These are phyloP conservation scores for Onychomys torridus DNA, from an alignment of 2,797 vertebrate species.

Conservation along the genomic window DNA sequence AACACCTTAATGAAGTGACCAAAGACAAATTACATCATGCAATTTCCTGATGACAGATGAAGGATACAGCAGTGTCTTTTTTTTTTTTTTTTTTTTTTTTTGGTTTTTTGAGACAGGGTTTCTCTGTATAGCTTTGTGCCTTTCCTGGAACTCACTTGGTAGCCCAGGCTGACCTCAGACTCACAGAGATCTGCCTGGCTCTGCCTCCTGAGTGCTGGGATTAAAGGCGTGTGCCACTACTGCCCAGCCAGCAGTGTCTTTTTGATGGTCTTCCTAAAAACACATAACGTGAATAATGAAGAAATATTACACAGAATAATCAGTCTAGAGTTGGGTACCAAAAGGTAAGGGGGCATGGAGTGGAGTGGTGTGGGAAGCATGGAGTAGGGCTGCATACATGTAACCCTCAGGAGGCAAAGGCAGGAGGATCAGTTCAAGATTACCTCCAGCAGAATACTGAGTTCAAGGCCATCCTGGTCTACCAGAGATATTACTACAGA, in stretches of 20 bases:
- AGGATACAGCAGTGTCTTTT: background rate
- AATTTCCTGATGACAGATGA: background rate
- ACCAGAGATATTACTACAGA: background rate
- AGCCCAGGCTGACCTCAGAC: no score
- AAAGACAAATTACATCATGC: slow-evolving; percentile 3
- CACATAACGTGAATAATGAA: background rate
- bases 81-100: no score
- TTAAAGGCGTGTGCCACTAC: no score
- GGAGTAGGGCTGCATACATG: no score
- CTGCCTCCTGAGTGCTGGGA: no score
- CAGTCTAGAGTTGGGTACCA: background rate
- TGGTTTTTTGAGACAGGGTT: no score
- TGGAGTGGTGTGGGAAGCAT: background rate
- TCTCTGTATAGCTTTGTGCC: no score
- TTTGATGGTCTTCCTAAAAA: slow-evolving; percentile 1
- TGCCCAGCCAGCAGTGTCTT: no score
- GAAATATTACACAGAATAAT: slow-evolving; percentile 28
- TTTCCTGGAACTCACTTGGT: no score
- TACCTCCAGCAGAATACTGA: background rate
- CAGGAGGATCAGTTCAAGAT: background rate
- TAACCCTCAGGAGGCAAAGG: background rate
- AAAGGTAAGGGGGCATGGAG: background rate
- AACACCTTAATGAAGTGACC: slow-evolving; percentile 11
- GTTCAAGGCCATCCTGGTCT: background rate
- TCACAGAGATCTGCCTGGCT: no score